Percentiles rank a stretch among this genome's conserved stretches.
These are phyloP conservation scores for Diploscapter pachys DNA, from an alignment of 1,140 invertebrate genomes.

Conservation along the genomic window DNA sequence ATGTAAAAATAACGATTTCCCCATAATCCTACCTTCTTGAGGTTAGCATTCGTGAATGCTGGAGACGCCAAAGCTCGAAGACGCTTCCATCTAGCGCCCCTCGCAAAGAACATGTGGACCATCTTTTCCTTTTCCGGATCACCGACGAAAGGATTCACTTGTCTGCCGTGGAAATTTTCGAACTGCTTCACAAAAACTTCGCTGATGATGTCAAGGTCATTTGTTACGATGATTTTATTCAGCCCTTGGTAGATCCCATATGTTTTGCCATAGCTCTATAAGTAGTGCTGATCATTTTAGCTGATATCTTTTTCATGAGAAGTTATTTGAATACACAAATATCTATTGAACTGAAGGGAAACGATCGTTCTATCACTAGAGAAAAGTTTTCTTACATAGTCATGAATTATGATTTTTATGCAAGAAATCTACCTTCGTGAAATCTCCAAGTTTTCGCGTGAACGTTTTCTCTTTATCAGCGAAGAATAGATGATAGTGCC, in stretches of 20 bases:
- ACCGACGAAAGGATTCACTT: slow-evolving; percentile 24
- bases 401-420: slow-evolving; percentile 33
- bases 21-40: slow-evolving; percentile 42
- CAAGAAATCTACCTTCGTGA: slow-evolving; percentile 19
- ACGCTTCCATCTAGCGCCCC: slow-evolving; percentile 60
- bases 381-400: too few species aligned
- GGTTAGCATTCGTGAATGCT: slow-evolving; percentile 61
- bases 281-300: slow-evolving; percentile 1
- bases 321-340: too few species aligned
- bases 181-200: slow-evolving; percentile 63
- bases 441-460: background rate
- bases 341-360: too few species aligned
- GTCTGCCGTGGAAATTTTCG: slow-evolving; percentile 61
- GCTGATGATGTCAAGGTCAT: slow-evolving; percentile 59
- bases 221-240: slow-evolving; percentile 60
- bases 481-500: slow-evolving; percentile 51
- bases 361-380: too few species aligned
- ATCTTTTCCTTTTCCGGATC: slow-evolving; percentile 22
- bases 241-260: slow-evolving; percentile 57
- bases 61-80: slow-evolving; percentile 61
- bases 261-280: slow-evolving; percentile 59
- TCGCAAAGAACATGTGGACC: slow-evolving; percentile 46
- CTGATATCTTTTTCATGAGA: too few species aligned
- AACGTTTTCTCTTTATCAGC: slow-evolving; percentile 29
- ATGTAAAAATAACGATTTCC: too few species aligned